Conservation (phyloP, 2,797 vertebrate species). For the Smutsia temminckii region DNA sequence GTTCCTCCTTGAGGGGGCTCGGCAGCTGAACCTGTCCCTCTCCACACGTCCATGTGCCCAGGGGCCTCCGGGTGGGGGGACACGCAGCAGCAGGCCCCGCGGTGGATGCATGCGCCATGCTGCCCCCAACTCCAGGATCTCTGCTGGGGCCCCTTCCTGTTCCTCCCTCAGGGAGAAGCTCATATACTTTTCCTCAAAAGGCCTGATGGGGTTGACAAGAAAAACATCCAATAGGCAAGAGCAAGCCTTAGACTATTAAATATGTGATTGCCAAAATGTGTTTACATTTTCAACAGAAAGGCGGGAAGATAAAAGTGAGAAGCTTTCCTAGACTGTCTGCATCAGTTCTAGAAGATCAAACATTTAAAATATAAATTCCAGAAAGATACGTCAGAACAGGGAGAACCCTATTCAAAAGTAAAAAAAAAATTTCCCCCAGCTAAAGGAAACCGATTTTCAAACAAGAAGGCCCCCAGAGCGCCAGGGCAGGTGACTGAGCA, state of each 20-base stretch:
- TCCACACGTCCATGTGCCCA: no score
- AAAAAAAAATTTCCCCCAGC: background rate
- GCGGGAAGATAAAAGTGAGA: background rate
- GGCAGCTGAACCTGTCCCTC: background rate
- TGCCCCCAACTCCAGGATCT: no score
- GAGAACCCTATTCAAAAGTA: background rate
- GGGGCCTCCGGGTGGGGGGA: background rate
- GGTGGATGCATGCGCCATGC: rapidly evolving
- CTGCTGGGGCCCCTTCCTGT: no score
- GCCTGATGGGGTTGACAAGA: background rate
- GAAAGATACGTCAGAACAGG: background rate
- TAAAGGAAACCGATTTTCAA: background rate
- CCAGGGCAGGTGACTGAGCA: background rate
- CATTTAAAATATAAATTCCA: background rate
- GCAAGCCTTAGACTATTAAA: background rate
- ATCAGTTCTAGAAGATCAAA: background rate
- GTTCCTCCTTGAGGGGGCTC: background rate
- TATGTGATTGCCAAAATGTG: background rate
- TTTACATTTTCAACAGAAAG: background rate
- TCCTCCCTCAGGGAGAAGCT: background rate
- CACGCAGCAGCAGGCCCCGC: background rate
- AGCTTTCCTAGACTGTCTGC: no score
- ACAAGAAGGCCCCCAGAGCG: background rate
- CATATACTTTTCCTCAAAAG: background rate
- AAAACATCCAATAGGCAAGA: background rate